These are phyloP conservation scores for Siniperca chuatsi DNA, from an alignment of 2,113 vertebrate genomes.

Conservation along the genomic window DNA sequence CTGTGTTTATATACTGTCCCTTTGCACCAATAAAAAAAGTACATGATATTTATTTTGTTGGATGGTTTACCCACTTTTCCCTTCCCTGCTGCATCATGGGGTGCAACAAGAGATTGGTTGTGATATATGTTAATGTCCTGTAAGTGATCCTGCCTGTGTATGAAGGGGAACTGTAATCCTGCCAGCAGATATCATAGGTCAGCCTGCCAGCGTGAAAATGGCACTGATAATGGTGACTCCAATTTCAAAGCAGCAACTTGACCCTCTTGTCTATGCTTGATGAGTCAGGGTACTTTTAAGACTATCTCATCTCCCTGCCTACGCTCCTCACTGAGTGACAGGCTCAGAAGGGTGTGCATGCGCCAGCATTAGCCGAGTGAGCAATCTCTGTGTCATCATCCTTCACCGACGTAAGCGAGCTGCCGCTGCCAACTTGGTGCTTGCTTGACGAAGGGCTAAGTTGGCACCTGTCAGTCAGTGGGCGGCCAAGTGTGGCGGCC, in stretches of 20 bases:
- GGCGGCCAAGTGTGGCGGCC: conserved; percentile 68
- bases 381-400: conserved; percentile 62
- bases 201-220: conserved; percentile 53
- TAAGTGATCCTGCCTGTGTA: conserved; percentile 16
- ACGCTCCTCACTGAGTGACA: conserved; percentile 56
- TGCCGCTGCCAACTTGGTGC: conserved; percentile 41
- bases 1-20: too few relatives aligned
- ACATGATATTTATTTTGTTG: background rate
- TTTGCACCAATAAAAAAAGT: background rate
- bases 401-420: conserved; percentile 45
- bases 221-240: conserved; percentile 50
- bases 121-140: background rate
- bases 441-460: conserved; percentile 44
- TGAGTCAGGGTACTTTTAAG: conserved; percentile 56
- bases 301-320: conserved; percentile 52
- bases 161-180: conserved; percentile 16
- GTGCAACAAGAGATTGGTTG: background rate
- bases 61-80: background rate
- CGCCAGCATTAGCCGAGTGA: conserved; percentile 64
- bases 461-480: conserved; percentile 80
- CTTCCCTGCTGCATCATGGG: background rate
- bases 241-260: conserved; percentile 65
- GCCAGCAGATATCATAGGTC: conserved; percentile 51
- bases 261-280: conserved; percentile 60
- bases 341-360: conserved; percentile 46